Conservation (phyloP, 2,113 vertebrate genomes). For the Cochlearius cochlearius region DNA sequence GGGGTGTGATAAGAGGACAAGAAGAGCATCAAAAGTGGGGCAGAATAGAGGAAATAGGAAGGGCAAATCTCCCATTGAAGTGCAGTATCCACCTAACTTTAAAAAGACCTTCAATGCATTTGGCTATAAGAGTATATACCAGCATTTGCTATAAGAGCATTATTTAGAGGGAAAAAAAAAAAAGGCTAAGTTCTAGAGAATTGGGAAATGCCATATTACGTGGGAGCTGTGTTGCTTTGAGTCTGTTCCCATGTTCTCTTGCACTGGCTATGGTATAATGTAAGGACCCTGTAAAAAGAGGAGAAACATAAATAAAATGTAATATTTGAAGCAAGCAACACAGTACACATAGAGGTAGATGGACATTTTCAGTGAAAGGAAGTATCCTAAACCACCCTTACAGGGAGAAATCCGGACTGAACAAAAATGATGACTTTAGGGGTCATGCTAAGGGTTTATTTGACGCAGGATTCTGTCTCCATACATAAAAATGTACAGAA, state of each 20-base stretch:
- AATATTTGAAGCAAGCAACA: background rate
- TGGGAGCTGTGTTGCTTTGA: background rate
- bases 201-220: background rate
- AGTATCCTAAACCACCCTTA: background rate
- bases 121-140: background rate
- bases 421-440: background rate
- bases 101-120: background rate
- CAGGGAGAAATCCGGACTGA: background rate
- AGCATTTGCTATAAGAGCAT: background rate
- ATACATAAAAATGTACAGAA: background rate
- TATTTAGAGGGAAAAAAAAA: background rate
- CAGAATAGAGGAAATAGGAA: background rate
- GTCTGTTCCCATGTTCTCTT: background rate
- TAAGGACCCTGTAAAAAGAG: background rate
- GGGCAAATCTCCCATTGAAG: background rate
- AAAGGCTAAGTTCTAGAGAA: background rate
- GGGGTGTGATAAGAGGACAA: background rate
- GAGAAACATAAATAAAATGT: accelerated
- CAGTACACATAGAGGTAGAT: background rate
- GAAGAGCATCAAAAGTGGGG: background rate
- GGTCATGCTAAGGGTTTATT: background rate
- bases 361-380: background rate
- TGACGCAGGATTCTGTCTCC: background rate
- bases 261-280: background rate
- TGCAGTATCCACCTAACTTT: background rate